These are phyloP conservation scores for Naso thynnoides DNA, from an alignment of 2,797 vertebrate species.

Conservation along the genomic window DNA sequence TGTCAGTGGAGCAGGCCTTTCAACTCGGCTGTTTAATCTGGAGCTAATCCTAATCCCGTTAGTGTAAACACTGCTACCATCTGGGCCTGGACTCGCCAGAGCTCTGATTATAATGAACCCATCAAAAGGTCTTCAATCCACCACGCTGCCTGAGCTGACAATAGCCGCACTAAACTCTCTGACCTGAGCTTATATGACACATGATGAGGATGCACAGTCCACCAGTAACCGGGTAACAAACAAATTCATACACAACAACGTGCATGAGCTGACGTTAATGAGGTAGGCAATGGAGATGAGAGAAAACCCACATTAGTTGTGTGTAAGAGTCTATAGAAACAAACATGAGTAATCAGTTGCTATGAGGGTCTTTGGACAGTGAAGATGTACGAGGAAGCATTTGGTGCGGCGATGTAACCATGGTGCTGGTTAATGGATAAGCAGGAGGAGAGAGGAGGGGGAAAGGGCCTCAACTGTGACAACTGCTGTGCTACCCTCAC, in stretches of 20 bases:
- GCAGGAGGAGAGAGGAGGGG: constrained; percentile 14
- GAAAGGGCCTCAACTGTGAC: constrained; percentile 32
- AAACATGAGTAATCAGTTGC: constrained; percentile 28
- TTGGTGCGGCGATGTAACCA: constrained; percentile 58
- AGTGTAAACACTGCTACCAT: constrained; percentile 78
- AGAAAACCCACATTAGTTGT: neutral
- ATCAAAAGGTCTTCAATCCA: constrained; percentile 66
- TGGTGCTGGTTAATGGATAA: constrained; percentile 64
- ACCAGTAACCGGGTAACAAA: constrained; percentile 25
- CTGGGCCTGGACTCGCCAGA: constrained; percentile 67
- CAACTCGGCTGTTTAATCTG: constrained; percentile 77
- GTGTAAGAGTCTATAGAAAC: neutral
- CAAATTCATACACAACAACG: neutral
- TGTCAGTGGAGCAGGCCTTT: constrained; percentile 63
- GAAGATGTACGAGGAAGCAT: constrained; percentile 38
- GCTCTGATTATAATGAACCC: constrained; percentile 71
- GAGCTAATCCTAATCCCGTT: constrained; percentile 82
- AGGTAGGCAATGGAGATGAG: neutral
- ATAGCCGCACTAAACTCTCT: constrained; percentile 38
- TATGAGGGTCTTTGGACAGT: constrained; percentile 22
- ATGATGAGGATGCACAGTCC: constrained; percentile 7
- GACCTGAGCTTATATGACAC: constrained; percentile 45
- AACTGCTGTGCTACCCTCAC: constrained; percentile 51
- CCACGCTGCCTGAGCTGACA: constrained; percentile 17
- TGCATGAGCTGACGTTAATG: neutral